phyloP scores from a whole-genome alignment of 2,888 invertebrate genomes.

The Ommatoiulus sabulosus region DNA sequence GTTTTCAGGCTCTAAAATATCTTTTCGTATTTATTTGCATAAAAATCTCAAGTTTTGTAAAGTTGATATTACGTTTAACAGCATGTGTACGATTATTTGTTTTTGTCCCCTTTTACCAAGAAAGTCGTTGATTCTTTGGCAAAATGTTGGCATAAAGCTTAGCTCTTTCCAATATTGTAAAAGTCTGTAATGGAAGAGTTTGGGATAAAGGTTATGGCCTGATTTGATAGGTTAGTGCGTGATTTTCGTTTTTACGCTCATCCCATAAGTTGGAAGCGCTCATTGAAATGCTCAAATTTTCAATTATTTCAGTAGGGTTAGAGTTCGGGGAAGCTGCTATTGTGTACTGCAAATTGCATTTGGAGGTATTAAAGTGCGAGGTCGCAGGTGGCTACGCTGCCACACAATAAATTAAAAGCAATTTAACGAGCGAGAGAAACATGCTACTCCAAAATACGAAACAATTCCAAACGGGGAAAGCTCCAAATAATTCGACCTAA shows the following conservation, averaged over 20 bases:
- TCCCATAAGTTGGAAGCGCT: neutral
- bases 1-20: too few relatives aligned
- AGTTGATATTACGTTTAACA: too few relatives aligned
- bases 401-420: slow-evolving; percentile 41
- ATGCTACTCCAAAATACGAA: neutral
- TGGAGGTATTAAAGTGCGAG: slow-evolving; percentile 2
- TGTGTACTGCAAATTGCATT: slow-evolving; percentile 10
- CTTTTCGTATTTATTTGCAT: too few relatives aligned
- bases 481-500: too few relatives aligned
- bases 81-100: too few relatives aligned
- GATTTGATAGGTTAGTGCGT: neutral
- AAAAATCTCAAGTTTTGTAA: too few relatives aligned
- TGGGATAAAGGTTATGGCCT: neutral
- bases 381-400: neutral
- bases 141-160: too few relatives aligned
- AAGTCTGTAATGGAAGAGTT: neutral
- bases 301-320: neutral
- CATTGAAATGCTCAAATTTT: neutral
- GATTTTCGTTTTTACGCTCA: neutral
- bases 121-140: too few relatives aligned
- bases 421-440: neutral
- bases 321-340: neutral
- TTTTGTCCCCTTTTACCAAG: too few relatives aligned
- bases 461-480: neutral
- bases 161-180: too few relatives aligned